Percentiles rank a stretch among this genome's conserved stretches.
phyloP scores from a whole-genome alignment of 2,113 vertebrate genomes.

The Ciconia boyciana region DNA sequence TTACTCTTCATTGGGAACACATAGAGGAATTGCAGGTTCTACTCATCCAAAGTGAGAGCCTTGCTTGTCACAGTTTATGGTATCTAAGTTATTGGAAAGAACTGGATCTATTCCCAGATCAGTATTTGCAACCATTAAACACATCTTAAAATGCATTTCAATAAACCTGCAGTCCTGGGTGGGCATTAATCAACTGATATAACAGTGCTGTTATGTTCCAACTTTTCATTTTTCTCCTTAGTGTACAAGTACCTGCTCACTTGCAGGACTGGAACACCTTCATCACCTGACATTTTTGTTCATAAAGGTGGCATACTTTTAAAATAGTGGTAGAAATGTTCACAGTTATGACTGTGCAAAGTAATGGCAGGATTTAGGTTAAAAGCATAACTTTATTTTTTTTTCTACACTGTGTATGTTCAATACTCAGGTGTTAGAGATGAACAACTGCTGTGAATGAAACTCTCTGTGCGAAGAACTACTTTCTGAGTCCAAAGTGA shows the following conservation, averaged over 20 bases:
- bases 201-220: neutral
- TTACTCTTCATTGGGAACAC: neutral
- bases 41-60: neutral
- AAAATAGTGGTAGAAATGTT: neutral
- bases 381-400: neutral
- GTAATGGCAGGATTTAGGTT: neutral
- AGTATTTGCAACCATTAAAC: neutral
- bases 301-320: neutral
- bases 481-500: neutral
- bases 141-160: neutral
- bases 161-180: neutral
- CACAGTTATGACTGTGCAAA: neutral
- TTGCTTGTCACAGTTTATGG: neutral
- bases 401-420: neutral
- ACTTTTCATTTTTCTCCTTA: fast-evolving
- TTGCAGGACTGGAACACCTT: neutral
- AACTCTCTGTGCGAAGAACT: neutral
- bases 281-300: fast-evolving
- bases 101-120: neutral
- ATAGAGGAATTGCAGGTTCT: neutral
- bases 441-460: neutral
- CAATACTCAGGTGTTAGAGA: neutral
- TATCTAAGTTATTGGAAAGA: neutral
- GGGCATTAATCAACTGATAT: neutral
- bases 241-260: neutral